These are phyloP conservation scores for Apteryx mantelli DNA, from an alignment of 2,113 vertebrate genomes.

Conservation along the genomic window DNA sequence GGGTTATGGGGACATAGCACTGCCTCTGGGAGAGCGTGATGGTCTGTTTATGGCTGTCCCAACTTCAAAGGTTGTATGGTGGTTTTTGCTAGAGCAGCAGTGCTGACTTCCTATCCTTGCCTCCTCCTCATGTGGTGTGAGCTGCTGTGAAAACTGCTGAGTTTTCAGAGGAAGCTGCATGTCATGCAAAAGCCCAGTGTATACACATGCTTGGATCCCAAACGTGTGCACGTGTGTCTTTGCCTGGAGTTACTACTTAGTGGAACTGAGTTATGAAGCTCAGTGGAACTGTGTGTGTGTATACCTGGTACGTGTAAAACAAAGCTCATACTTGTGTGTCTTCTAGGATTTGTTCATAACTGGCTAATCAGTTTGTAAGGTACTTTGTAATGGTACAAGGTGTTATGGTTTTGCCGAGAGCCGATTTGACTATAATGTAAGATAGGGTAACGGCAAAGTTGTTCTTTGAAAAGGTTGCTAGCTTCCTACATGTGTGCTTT, in stretches of 20 bases:
- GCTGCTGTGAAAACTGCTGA: neutral
- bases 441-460: neutral
- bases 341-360: neutral
- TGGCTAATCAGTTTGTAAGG: neutral
- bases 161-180: neutral
- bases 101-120: neutral
- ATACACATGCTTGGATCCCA: neutral
- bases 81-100: neutral
- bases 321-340: neutral
- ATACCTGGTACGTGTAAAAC: neutral
- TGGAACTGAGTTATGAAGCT: neutral
- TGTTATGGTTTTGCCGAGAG: neutral
- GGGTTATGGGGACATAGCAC: neutral
- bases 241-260: neutral
- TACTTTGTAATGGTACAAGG: neutral
- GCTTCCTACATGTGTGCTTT: neutral
- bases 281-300: neutral
- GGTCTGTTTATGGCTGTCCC: accelerated
- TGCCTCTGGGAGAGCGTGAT: neutral
- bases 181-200: accelerated
- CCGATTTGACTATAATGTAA: neutral
- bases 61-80: neutral
- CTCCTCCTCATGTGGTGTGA: neutral
- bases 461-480: neutral
- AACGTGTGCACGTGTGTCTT: accelerated